Evolutionary conservation across 2,797 vertebrate species (phyloP).

Genomic region (Sebastes minor): DNA sequence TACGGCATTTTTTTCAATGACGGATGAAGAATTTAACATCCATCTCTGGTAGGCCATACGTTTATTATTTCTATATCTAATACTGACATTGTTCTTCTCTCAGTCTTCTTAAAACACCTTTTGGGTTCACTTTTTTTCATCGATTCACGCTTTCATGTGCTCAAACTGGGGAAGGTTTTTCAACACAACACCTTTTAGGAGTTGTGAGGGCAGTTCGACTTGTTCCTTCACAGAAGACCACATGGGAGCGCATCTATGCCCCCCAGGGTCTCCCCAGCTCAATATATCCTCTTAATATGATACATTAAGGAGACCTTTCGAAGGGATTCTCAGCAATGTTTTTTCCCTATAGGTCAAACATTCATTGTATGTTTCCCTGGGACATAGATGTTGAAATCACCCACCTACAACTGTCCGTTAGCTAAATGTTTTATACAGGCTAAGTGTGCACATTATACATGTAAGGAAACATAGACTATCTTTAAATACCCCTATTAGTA

Average conservation of each 20-base stretch:
- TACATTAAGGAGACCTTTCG: not conserved
- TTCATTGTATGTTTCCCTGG: not conserved
- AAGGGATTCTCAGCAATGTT: too few relatives aligned
- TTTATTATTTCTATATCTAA: not conserved
- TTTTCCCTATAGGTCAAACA: not conserved
- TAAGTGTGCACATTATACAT: conserved; percentile 49
- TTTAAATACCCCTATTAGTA: conserved; percentile 60
- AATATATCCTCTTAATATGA: not conserved
- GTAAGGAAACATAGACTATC: conserved; percentile 16
- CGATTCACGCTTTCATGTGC: not conserved
- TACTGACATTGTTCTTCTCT: not conserved
- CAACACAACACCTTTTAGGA: too few relatives aligned
- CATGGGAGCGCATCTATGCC: not conserved
- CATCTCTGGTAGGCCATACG: not conserved
- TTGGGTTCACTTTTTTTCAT: not conserved
- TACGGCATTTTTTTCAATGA: too few relatives aligned
- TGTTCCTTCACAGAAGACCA: not conserved
- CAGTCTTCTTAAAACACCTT: not conserved
- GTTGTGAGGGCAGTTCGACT: not conserved
- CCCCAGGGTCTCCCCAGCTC: not conserved
- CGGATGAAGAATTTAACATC: too few relatives aligned
- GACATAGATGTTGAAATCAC: not conserved
- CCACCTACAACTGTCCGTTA: not conserved
- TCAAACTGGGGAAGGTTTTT: not conserved
- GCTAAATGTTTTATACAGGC: conserved; percentile 16